Conservation (phyloP, 92 coral and sea anemone genomes). For the Zoanthus sociatus region DNA sequence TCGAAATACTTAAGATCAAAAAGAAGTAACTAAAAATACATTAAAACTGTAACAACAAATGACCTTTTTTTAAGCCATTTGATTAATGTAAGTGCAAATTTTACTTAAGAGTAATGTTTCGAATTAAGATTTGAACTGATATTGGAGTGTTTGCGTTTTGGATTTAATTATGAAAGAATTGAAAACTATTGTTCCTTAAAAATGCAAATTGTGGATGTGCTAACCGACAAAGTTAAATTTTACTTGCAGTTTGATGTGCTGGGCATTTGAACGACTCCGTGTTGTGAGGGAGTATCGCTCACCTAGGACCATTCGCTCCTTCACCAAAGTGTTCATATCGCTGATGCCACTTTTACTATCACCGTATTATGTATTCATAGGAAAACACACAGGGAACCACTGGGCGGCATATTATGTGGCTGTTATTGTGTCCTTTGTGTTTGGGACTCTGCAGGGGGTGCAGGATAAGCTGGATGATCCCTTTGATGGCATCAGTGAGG, state of each 20-base stretch:
- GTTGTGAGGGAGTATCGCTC: slow-evolving; percentile 98
- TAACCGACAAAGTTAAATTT: not conserved
- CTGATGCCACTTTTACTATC: slow-evolving; percentile 95
- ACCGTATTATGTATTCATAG: slow-evolving; percentile 93
- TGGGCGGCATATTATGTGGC: slow-evolving; percentile 97
- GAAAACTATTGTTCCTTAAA: too few relatives aligned
- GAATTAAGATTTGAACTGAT: too few relatives aligned
- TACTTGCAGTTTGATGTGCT: slow-evolving; percentile 89
- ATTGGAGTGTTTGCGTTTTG: too few relatives aligned
- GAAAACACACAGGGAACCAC: slow-evolving; percentile 67
- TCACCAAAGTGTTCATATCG: slow-evolving; percentile 97
- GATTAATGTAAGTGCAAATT: too few relatives aligned
- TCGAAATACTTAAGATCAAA: too few relatives aligned
- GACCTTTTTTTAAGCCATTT: too few relatives aligned
- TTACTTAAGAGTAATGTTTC: too few relatives aligned
- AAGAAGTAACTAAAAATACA: too few relatives aligned
- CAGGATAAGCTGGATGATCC: slow-evolving; percentile 98
- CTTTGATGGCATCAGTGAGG: slow-evolving; percentile 97
- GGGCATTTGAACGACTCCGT: slow-evolving; percentile 95
- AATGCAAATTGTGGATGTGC: too few relatives aligned
- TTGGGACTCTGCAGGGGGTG: slow-evolving; percentile 95
- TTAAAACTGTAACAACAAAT: too few relatives aligned
- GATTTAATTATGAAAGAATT: too few relatives aligned
- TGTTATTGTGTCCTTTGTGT: slow-evolving; percentile 82
- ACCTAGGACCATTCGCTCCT: slow-evolving; percentile 95